phyloP scores from a whole-genome alignment of 64 coral and sea anemone species.

The Pocillopora verrucosa region DNA sequence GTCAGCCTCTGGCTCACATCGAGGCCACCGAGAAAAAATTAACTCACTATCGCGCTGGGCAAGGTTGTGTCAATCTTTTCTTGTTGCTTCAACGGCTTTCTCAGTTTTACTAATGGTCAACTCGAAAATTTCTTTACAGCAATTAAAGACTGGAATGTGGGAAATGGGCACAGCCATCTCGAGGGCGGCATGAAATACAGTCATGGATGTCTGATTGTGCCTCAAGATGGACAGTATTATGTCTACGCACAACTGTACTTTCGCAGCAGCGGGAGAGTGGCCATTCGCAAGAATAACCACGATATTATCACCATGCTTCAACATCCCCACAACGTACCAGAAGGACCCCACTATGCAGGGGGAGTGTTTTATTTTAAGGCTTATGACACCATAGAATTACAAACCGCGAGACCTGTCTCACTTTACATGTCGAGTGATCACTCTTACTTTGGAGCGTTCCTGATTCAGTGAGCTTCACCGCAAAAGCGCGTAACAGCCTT shows the following conservation, averaged over 20 bases:
- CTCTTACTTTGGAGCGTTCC: background rate
- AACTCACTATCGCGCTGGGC: background rate
- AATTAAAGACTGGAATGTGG: background rate
- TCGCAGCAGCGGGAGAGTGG: background rate
- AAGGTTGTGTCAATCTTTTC: background rate
- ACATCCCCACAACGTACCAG: background rate
- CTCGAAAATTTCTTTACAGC: background rate
- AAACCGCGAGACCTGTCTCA: background rate
- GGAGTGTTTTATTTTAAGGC: background rate
- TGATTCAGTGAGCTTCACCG: background rate
- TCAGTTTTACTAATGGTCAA: background rate
- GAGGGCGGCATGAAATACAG: background rate
- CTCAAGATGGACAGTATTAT: background rate
- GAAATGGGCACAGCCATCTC: background rate
- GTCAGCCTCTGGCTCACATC: slow-evolving; percentile 1
- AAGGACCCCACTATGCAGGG: too few species aligned
- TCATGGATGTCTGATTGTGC: background rate
- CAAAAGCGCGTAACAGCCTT: background rate
- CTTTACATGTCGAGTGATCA: background rate
- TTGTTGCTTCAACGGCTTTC: too few species aligned
- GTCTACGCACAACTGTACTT: background rate
- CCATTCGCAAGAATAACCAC: background rate
- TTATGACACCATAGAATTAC: background rate
- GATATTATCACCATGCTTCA: background rate
- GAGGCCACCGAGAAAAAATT: background rate